Conservation (phyloP, 2,113 vertebrate genomes). For the Madoqua kirkii region DNA sequence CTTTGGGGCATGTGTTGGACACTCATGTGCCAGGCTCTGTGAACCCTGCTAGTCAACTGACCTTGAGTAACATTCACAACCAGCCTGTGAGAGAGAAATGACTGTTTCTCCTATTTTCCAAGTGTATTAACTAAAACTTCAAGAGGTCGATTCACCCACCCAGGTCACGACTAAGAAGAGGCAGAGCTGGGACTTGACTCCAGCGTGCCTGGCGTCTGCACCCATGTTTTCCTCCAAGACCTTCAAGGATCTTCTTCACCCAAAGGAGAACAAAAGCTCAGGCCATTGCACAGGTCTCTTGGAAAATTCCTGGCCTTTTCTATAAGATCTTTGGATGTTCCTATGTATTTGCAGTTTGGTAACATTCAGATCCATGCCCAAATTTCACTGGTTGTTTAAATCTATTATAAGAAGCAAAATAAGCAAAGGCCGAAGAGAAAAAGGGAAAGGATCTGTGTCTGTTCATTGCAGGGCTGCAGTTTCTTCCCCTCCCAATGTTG, state of each 20-base stretch:
- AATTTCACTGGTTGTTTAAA: constrained; percentile 39
- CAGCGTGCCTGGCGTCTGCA: neutral
- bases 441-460: neutral
- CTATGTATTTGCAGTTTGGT: constrained; percentile 2
- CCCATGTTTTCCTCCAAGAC: neutral
- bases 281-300: neutral
- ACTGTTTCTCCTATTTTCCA: neutral
- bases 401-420: constrained; percentile 17
- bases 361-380: neutral
- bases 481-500: neutral
- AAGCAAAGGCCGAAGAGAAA: neutral
- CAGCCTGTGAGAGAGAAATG: neutral
- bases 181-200: neutral
- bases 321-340: neutral
- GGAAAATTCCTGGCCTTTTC: constrained; percentile 12
- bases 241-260: neutral
- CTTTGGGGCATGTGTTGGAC: neutral
- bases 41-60: neutral
- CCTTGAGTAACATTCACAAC: neutral
- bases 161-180: neutral
- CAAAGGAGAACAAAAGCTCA: neutral
- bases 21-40: neutral
- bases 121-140: neutral
- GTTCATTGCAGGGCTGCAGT: neutral
- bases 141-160: neutral